Base-by-base conservation (phyloP, 2,888 invertebrate genomes). In the Leucania comma region DNA sequence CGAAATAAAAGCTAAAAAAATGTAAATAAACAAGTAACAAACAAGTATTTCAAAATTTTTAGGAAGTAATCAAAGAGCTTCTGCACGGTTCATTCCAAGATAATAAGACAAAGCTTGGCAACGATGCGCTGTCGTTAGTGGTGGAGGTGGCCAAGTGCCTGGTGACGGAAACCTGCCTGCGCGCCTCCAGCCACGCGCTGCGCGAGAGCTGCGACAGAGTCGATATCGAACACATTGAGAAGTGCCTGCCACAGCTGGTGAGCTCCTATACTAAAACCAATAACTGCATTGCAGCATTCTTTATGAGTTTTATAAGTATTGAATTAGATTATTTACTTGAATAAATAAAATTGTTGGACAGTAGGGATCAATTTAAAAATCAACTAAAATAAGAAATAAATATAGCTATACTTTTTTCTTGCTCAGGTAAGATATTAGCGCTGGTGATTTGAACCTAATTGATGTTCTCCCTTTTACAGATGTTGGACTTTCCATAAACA, bases 231-330 rank as follows among this genome's bases (percentile, higher is more conserved):
- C 96, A 97, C 87, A 93, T 96, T 59, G 96, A 97, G 85, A 94
- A 94, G 83, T 96, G 96, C 86, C 88, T 97, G 78, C 96, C 96
- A 29, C 96, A 97, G 89, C 83, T 97, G 90, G 96, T 97, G 91
- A 93, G 85, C 14, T 14, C 4, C 4, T 3, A 38, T 14, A 38
- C 38, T 35, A 10, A 35, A 1, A 32, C n/a, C n/a, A n/a, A n/a
- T n/a, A n/a, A n/a, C n/a, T n/a, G n/a, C n/a, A n/a, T n/a, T 38
- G 14, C 14, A 38, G 12, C 12, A 12, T 38, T 20, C 20, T 1
- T 20, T 20, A 42, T 26, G n/a, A n/a, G 58, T 20, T 20, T 20
- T 0, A 54, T 14, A 2, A 35, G 20, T 62, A 51, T 53, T 20
- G 17, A 24, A 4, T 6, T 3, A 22, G 22, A 53, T 8, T 32